Evolutionary conservation across 2,888 invertebrate species (phyloP).

Genomic region (Ectropis crepuscularia): DNA sequence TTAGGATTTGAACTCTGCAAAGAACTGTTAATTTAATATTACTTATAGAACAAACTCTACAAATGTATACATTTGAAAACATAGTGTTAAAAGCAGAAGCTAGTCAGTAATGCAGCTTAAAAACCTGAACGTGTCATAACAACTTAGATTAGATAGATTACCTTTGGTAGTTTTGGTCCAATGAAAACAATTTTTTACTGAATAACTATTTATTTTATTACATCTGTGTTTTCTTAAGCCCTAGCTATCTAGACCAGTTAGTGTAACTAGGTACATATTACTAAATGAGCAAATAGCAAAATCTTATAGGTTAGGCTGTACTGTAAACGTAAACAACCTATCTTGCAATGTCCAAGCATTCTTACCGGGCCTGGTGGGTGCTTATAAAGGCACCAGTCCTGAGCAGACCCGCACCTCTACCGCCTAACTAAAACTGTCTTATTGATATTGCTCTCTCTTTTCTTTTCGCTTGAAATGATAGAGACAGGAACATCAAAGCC

Average conservation of each 20-base stretch:
- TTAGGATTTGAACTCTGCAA: too few species aligned
- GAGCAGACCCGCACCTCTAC: too few species aligned
- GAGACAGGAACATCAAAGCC: too few species aligned
- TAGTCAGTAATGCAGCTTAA: not conserved
- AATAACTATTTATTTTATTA: not conserved
- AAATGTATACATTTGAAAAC: constrained; percentile 1
- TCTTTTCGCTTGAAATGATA: too few species aligned
- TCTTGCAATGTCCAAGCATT: not conserved
- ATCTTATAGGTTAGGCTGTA: not conserved
- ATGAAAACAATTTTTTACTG: not conserved
- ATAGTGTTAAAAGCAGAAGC: not conserved
- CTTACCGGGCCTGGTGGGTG: too few species aligned
- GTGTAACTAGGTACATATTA: not conserved
- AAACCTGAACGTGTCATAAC: not conserved
- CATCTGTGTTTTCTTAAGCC: constrained; percentile 1
- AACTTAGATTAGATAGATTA: not conserved
- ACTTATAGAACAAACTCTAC: too few species aligned
- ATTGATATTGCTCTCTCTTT: too few species aligned
- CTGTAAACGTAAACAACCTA: not conserved
- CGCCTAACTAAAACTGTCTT: too few species aligned
- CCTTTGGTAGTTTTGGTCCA: constrained; percentile 1
- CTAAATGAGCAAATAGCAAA: constrained; percentile 3
- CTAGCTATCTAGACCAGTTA: constrained; percentile 1
- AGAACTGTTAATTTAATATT: too few species aligned
- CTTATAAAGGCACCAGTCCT: too few species aligned